Evolutionary conservation across 30 jellyfish, hydroid and myxozoan species (phyloP).

Genomic region (Catostylus mosaicus): DNA sequence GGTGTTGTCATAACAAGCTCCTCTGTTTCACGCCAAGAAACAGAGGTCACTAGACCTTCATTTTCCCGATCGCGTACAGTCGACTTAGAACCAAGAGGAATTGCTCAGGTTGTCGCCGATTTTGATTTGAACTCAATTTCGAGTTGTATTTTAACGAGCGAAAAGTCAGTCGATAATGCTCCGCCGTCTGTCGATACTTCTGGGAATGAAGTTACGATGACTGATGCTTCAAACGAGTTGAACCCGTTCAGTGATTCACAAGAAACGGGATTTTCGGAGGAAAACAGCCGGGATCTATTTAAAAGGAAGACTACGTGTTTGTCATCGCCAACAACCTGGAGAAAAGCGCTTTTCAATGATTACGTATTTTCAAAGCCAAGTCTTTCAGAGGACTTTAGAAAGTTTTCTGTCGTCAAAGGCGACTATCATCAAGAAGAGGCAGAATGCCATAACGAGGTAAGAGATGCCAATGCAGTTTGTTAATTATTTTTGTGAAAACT

Average conservation of each 20-base stretch:
- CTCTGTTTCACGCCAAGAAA: slow-evolving; percentile 9
- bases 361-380: slow-evolving; percentile 2
- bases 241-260: not conserved
- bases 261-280: slow-evolving; percentile 10
- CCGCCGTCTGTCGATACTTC: not conserved
- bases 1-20: slow-evolving; percentile 41
- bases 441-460: slow-evolving; percentile 19
- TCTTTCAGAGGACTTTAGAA: slow-evolving; percentile 15
- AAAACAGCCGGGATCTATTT: slow-evolving; percentile 25
- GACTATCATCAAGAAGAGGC: slow-evolving; percentile 34
- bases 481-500: not conserved
- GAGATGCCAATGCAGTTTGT: not conserved
- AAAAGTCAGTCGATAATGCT: not conserved
- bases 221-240: not conserved
- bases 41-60: not conserved
- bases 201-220: not conserved
- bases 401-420: slow-evolving; percentile 37
- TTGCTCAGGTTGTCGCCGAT: slow-evolving; percentile 68
- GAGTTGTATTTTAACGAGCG: slow-evolving; percentile 18
- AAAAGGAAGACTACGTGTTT: slow-evolving; percentile 17
- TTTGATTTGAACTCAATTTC: slow-evolving; percentile 54
- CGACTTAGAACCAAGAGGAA: slow-evolving; percentile 70
- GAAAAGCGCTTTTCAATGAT: slow-evolving; percentile 42
- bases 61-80: slow-evolving; percentile 48
- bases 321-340: slow-evolving; percentile 47